Conservation (phyloP, 2,888 invertebrate species). For the Drosophila gaucha region DNA sequence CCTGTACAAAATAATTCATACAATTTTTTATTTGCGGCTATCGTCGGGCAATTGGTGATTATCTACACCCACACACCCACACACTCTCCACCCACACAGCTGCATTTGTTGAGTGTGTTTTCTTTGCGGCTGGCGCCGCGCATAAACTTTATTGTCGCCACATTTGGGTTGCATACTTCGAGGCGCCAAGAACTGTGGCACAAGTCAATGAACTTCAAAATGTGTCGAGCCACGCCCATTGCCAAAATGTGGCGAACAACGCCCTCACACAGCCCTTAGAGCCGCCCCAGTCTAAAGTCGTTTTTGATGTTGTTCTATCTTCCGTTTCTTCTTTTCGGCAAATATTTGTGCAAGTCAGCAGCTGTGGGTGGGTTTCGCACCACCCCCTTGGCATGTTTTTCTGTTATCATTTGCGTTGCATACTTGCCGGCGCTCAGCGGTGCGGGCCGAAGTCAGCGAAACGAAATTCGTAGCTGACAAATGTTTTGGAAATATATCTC, state of each 20-base stretch:
- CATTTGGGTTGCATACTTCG: slow-evolving; percentile 77
- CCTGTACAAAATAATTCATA: slow-evolving; percentile 25
- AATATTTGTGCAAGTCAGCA: slow-evolving; percentile 78
- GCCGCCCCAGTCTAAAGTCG: slow-evolving; percentile 23
- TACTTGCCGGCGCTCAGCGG: slow-evolving; percentile 47
- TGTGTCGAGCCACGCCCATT: slow-evolving; percentile 49
- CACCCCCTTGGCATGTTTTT: slow-evolving; percentile 42
- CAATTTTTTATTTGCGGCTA: slow-evolving; percentile 17
- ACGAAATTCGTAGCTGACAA: slow-evolving; percentile 66
- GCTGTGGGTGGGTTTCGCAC: slow-evolving; percentile 2
- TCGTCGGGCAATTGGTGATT: slow-evolving; percentile 21
- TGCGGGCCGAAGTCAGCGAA: background rate
- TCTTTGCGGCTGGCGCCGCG: slow-evolving; percentile 58
- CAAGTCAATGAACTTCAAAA: slow-evolving; percentile 77
- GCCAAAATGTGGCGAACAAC: slow-evolving; percentile 30
- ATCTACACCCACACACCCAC: slow-evolving; percentile 23
- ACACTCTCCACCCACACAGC: slow-evolving; percentile 29
- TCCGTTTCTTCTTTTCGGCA: slow-evolving; percentile 45
- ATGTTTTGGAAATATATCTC: slow-evolving; percentile 81
- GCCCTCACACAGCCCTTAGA: slow-evolving; percentile 32
- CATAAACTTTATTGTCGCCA: slow-evolving; percentile 81
- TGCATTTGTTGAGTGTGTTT: slow-evolving; percentile 14
- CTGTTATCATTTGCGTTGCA: slow-evolving; percentile 73
- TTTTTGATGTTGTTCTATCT: slow-evolving; percentile 44
- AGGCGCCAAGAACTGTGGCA: slow-evolving; percentile 67